Evolutionary conservation across 2,113 vertebrate genomes (phyloP), one percentile per base, ranked within the genome.

Genomic region (Bagarius yarrelli): DNA sequence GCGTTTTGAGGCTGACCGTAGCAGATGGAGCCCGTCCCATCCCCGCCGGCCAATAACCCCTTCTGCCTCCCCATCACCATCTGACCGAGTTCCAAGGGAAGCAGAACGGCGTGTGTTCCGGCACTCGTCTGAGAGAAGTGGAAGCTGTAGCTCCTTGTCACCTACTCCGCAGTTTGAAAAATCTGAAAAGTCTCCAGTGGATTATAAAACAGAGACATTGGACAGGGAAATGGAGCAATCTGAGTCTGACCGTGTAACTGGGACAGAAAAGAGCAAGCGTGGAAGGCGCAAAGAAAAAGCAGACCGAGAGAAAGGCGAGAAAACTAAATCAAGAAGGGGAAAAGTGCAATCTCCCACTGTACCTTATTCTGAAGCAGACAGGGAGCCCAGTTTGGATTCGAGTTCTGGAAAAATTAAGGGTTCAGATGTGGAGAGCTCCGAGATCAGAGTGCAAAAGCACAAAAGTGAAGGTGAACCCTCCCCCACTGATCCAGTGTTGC

Each of bases 141-240:
- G 95, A 5, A 99, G 98, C 87, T 97, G 96, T 76, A 98, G 97
- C 86, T 98, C 97, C 0, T 89, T 98, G 57, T 98, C 97, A 16
- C 96, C 98, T 9, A 93, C 95, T 9, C 92, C 96, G 0, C 94
- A 94, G 40, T 98, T 97, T 0, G 97, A 99, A 27, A 99, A 98
- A 79, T 85, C 94, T 0, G 97, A 98, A 78, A 98, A 98, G 86
- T 84, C 94, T 0, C 75, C 94, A 53, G 90, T 94, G 9, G 96
- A 97, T 23, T 96, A 93, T 2, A 99, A 99, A 90, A 93, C 85
- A 0, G 97, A 98, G 11, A 96, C 94, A 57, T 57, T 82, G 0
- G 97, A 98, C 47, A 96, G 96, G n/a, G 95, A 94, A 36, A 90
- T 92, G 0, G 92, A 90, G 36, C 87, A 67, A 47, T 93, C 94